Base-by-base conservation (phyloP, 2,797 vertebrate species). In the Melanotaenia trifasciata region DNA sequence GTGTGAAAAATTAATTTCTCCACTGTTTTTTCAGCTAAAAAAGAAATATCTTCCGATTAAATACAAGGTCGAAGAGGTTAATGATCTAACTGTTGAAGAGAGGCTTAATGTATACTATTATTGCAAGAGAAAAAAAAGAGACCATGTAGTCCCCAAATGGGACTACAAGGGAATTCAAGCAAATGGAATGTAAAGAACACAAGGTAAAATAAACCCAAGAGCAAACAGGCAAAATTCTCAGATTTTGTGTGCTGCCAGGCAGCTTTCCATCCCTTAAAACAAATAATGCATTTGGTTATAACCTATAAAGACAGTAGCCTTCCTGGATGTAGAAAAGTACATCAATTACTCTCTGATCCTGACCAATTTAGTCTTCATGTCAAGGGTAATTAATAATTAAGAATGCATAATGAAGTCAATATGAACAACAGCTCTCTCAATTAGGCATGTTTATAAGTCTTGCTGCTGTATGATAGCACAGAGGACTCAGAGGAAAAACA, bases 31-130 rank as follows among this genome's bases (percentile, higher is more conserved):
- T 72, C 38, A 4, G 38, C 35, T 35, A 74, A 69, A 60, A 67
- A 51, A 20, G 35, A 16, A 35, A 33, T 30, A 43, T 63, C 20
- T 35, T 56, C 2, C 57, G 58, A 80, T 72, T 56, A 76, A 59
- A 68, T 22, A 3, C 3, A 20, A 58, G 47, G 30, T 22, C 9
- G 5, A 45, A 43, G 26, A 43, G 26, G 4, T 45, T 11, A 11
- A 47, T 10, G 26, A 40, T 45, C 24, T 20, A 20, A 54, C 24
- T 28, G 12, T 16, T 8, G 2, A 47, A 20, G 24, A 20, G 36
- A 43, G 58, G 63, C 56, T 71, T 71, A 45, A 66, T 76, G 5
- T 56, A 53, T 57, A 62, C 20, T 58, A 70, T 76, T 82, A 74
- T 82, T 72, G 24, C 12, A 20, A 47, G 36, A 81, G 62, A 78